Conservation (phyloP, 2,113 vertebrate genomes). For the Diphyllodes magnificus region DNA sequence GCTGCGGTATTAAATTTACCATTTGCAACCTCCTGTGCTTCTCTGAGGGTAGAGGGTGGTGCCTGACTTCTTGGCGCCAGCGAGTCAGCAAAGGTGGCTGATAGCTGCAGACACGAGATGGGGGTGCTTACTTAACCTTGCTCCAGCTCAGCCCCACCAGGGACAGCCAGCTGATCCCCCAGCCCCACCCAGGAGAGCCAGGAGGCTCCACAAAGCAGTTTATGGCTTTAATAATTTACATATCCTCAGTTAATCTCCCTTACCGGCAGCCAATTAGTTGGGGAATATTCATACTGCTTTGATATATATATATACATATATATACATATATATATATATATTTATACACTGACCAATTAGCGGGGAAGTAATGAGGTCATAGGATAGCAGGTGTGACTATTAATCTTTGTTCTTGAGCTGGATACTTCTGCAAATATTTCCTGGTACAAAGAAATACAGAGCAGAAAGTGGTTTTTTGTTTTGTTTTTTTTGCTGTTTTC, state of each 20-base stretch:
- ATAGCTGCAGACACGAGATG: background rate
- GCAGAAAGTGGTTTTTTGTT: background rate
- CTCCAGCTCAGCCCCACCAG: background rate
- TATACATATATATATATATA: slow-evolving; percentile 4
- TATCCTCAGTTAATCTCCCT: slow-evolving; percentile 72
- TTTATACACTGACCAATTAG: slow-evolving; percentile 68
- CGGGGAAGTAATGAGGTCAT: slow-evolving; percentile 56
- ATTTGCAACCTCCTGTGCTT: slow-evolving; percentile 57
- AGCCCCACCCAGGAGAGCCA: slow-evolving; percentile 20
- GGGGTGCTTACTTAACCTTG: slow-evolving; percentile 34
- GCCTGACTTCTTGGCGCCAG: slow-evolving; percentile 63
- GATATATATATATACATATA: background rate
- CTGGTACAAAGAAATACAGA: background rate
- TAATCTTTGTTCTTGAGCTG: slow-evolving; percentile 35
- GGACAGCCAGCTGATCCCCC: slow-evolving; percentile 26
- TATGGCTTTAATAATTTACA: slow-evolving; percentile 77
- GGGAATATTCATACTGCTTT: slow-evolving; percentile 29
- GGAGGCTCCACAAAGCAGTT: slow-evolving; percentile 71
- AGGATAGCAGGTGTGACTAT: slow-evolving; percentile 58
- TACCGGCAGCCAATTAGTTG: slow-evolving; percentile 69
- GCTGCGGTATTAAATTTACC: slow-evolving; percentile 66
- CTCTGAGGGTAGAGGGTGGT: slow-evolving; percentile 34
- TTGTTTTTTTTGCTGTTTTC: background rate
- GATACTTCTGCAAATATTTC: background rate
- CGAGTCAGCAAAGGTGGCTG: slow-evolving; percentile 55